A percentile compares a stretch with the other conserved stretches of the same genome.
Evolutionary conservation across 2,888 invertebrate genomes (phyloP).

Genomic region (Steinernema hermaphroditum): DNA sequence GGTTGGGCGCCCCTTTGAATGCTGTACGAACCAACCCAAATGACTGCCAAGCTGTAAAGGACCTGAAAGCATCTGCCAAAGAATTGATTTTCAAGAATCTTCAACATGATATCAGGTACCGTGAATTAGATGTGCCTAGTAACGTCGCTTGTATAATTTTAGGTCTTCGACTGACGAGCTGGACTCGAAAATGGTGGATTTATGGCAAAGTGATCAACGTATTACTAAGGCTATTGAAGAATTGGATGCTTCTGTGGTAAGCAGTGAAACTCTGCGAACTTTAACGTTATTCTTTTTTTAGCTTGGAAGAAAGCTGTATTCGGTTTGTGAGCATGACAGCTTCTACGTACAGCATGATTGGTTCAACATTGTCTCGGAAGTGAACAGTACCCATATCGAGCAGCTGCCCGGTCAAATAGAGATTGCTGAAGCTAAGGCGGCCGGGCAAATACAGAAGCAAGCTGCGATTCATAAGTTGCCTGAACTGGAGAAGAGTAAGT

Average conservation of each 20-base stretch:
- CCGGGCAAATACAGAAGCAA: neutral
- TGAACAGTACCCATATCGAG: neutral
- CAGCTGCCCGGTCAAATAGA: neutral
- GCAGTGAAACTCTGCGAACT: too few species aligned
- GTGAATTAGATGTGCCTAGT: too few species aligned
- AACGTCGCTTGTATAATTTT: too few species aligned
- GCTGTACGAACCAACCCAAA: neutral
- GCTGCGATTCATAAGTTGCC: neutral
- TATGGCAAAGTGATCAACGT: neutral
- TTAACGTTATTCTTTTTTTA: too few species aligned
- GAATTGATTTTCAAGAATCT: neutral
- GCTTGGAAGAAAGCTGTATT: neutral
- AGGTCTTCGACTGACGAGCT: neutral
- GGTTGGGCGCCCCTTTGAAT: neutral
- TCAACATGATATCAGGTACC: neutral
- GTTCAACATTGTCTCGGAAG: neutral
- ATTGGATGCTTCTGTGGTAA: neutral
- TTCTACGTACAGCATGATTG: conserved; percentile 20
- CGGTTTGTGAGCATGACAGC: neutral
- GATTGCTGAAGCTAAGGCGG: neutral
- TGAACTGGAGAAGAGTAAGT: neutral
- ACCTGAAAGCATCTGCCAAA: neutral
- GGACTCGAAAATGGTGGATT: neutral
- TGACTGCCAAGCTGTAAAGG: neutral
- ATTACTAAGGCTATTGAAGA: neutral